Base-by-base conservation (phyloP, 2,113 vertebrate genomes). In the Syngnathoides biaculeatus region DNA sequence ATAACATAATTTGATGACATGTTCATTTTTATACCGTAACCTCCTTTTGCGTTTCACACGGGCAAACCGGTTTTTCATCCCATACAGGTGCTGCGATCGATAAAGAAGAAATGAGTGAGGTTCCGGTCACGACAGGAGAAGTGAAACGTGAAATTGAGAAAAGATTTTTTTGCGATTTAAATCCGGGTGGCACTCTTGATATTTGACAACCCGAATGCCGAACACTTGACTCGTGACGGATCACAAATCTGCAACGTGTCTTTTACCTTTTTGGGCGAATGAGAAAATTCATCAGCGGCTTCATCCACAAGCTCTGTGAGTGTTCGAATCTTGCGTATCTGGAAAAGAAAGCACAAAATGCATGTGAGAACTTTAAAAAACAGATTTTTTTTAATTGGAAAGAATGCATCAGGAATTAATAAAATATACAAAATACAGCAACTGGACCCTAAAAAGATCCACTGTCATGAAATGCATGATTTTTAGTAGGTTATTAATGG, bases 241-340 rank as follows among this genome's bases (percentile, higher is more conserved):
- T 7, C 17, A 5, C 15, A 47, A 7, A n/a, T 52, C 20, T 47
- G 15, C 26, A 3, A 53, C 2, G 52, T 40, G 22, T 14, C 22
- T 11, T 40, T 5, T n/a, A 57, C 82, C 79, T 63, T 53, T 60
- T 1, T 0, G 8, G 8, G 64, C 39, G 79, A 39, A 43, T 59
- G 4, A 10, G 55, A 57, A 65, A 88, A 7, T 12, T 39, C 8
- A 2, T 24, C 40, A 73, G 86, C 70, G 50, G 83, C 89, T 68
- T 85, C 82, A 61, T 3, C 60, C 10, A 90, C 38, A n/a, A 90
- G 76, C 27, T 90, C 89, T 39, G 68, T 10, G 26, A 89, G 79
- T 22, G 50, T 78, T 15, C 87, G 86, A n/a, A 2, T 3, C 61
- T 79, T 89, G 1, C 70, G 65, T 38, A 89, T 70, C 89, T 90